Evolutionary conservation across 2,888 invertebrate genomes (phyloP), one percentile per base, ranked within the genome.

Genomic region (Tipula confusa): DNA sequence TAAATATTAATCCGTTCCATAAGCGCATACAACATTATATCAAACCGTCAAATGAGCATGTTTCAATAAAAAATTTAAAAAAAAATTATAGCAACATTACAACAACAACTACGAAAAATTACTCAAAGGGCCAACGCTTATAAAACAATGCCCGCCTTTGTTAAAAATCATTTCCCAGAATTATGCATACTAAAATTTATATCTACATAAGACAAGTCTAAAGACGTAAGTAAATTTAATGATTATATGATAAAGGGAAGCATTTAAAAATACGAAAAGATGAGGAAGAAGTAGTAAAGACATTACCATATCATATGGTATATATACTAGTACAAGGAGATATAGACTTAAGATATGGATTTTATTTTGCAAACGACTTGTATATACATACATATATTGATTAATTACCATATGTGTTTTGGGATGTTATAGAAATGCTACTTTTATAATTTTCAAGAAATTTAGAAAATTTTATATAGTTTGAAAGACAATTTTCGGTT

Each of bases 141-240:
- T 38, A 18, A 64, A 2, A 82, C 24, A 33, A 82, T 36, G 13
- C 36, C 33, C 82, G 18, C 82, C 82, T 82, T 82, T 82, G 82
- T 82, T 11, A 38, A 28, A 36, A 38, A 36, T 18, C 24, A 82
- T 82, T 82, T 82, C 82, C 82, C 82, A 82, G 82, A 82, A 82
- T 82, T 82, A 64, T 64, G 64, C 64, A 64, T 64, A 64, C 64
- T 64, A 64, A 82, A 82, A 82, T 82, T 6, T 33, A 1, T 80
- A n/a, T n/a, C n/a, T n/a, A 7, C 24, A 48, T 18, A 18, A 64
- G 9, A 64, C 64, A 64, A 64, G 64, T 64, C 64, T 64, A 24
- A 24, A 24, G 18, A 64, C 18, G 64, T 64, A 64, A 64, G 24
- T 24, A 64, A 24, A 24, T 24, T 24, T 64, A 64, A 43, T 64